Evolutionary conservation across 1,140 invertebrate species (phyloP).

Genomic region (Hycleus phaleratus): DNA sequence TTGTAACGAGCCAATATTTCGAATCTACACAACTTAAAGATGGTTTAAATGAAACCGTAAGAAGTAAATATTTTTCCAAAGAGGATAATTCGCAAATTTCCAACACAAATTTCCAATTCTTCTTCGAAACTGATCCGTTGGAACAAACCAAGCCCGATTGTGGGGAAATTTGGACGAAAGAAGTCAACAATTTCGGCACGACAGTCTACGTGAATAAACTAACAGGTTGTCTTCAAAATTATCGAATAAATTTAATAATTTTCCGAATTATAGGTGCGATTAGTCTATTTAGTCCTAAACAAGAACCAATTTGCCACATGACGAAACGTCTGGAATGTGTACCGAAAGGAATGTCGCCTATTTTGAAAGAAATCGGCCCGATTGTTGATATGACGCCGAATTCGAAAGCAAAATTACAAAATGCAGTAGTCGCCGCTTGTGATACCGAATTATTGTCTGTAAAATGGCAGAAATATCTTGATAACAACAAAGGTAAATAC

Average conservation of each 20-base stretch:
- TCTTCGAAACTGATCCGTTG: no score
- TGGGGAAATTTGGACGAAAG: neutral
- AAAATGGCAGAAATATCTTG: conserved; percentile 39
- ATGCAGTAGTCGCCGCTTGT: conserved; percentile 29
- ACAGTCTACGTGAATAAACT: neutral
- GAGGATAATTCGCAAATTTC: no score
- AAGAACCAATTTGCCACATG: conserved; percentile 20
- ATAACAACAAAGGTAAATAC: conserved; percentile 24
- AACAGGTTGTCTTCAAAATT: neutral
- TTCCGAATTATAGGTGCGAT: neutral
- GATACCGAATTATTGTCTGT: conserved; percentile 32
- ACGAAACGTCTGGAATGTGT: conserved; percentile 34
- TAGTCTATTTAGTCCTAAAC: conserved; percentile 19
- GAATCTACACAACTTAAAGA: no score
- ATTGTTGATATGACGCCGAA: conserved; percentile 29
- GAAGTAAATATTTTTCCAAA: no score
- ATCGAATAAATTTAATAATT: neutral
- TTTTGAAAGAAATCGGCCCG: conserved; percentile 26
- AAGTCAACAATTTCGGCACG: neutral
- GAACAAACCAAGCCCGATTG: no score
- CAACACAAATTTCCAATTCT: no score
- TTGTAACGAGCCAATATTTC: no score
- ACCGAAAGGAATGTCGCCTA: conserved; percentile 41
- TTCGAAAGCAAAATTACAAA: conserved; percentile 28
- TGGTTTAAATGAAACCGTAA: no score